Percentiles rank a stretch among this genome's conserved stretches.
These are phyloP conservation scores for Chloromyia formosa DNA, from an alignment of 2,888 invertebrate genomes.

Conservation along the genomic window DNA sequence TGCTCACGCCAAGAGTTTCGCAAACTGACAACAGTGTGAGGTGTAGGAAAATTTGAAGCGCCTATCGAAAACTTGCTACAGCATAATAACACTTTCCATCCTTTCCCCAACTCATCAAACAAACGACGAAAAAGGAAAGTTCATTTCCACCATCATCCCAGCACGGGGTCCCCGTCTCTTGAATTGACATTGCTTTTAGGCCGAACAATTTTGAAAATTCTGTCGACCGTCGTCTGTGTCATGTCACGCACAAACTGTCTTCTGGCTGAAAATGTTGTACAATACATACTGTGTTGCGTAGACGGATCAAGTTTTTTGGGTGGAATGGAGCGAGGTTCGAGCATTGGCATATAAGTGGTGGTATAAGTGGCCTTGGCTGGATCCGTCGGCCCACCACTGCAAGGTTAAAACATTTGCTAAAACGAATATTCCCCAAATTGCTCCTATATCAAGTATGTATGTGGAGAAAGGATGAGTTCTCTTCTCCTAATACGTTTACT, in stretches of 20 bases:
- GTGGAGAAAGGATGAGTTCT: no score
- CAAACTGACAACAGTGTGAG: not conserved
- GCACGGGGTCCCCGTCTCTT: no score
- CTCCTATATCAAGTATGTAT: no score
- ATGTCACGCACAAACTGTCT: slow-evolving; percentile 13
- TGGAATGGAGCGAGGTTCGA: not conserved
- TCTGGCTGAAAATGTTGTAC: not conserved
- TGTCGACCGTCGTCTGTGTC: slow-evolving; percentile 26
- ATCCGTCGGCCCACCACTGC: no score
- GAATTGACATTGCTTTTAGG: slow-evolving; percentile 13
- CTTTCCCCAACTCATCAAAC: no score
- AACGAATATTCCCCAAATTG: no score
- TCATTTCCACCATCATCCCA: no score
- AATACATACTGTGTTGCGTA: not conserved
- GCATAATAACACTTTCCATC: not conserved
- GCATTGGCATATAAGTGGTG: no score
- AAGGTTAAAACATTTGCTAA: no score
- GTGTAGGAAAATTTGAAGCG: not conserved
- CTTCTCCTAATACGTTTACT: no score
- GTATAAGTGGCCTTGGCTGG: no score
- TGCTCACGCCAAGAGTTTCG: not conserved
- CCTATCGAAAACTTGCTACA: not conserved
- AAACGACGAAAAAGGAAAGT: no score
- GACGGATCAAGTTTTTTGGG: not conserved
- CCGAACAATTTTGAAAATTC: not conserved